Percentiles rank a stretch among this genome's conserved stretches.
Conservation (phyloP, 2,113 vertebrate species). For the Peucedramus taeniatus region DNA sequence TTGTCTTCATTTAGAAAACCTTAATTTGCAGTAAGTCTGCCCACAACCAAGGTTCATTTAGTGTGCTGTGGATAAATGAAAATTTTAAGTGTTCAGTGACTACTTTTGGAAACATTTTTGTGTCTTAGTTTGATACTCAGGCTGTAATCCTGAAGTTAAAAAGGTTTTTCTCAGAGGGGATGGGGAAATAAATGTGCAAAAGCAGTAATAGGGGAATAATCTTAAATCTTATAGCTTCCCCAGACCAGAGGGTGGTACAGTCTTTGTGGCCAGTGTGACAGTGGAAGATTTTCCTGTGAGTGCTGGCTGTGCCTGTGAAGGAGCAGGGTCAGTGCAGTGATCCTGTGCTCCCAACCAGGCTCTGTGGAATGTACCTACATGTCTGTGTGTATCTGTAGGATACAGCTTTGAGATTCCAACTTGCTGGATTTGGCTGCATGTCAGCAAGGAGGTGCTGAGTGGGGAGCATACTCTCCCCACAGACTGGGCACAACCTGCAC, state of each 20-base stretch:
- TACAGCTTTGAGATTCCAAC: background rate
- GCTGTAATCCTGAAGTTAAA: background rate
- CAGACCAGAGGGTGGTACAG: background rate
- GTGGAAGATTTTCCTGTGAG: background rate
- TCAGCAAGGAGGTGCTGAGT: background rate
- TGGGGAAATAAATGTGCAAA: background rate
- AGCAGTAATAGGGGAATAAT: background rate
- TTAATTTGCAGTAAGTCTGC: background rate
- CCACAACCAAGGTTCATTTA: background rate
- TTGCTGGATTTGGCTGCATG: background rate
- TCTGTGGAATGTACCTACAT: accelerated
- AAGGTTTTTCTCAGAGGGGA: background rate
- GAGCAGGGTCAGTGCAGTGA: background rate
- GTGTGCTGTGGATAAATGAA: background rate
- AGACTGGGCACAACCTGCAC: background rate
- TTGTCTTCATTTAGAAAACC: background rate
- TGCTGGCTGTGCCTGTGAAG: background rate
- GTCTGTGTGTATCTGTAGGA: background rate
- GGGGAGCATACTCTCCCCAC: background rate
- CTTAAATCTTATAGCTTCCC: background rate
- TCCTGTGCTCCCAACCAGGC: background rate
- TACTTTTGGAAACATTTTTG: background rate
- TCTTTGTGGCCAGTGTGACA: background rate
- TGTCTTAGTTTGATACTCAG: background rate
- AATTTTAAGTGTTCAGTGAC: background rate